These are phyloP conservation scores for Eristalis pertinax DNA, from an alignment of 2,888 invertebrate species.

Conservation along the genomic window DNA sequence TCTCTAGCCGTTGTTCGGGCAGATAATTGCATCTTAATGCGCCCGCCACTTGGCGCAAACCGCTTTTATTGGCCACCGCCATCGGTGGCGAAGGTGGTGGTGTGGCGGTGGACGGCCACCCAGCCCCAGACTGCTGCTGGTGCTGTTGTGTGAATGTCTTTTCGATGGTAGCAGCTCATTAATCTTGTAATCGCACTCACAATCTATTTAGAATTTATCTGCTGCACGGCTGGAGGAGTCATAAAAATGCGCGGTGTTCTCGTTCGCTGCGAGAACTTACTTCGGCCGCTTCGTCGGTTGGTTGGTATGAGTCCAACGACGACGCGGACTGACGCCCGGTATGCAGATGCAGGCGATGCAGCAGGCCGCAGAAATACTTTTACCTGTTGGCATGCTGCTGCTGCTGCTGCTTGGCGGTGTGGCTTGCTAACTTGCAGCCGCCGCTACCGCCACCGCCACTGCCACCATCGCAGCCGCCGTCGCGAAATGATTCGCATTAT, in stretches of 20 bases:
- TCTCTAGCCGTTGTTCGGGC: neutral
- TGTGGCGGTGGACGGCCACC: neutral
- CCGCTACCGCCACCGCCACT: neutral
- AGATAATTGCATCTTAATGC: constrained; percentile 17
- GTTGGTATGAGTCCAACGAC: neutral
- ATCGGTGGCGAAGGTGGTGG: neutral
- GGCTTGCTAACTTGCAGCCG: neutral
- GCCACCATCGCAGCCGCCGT: neutral
- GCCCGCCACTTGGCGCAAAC: neutral
- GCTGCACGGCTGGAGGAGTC: constrained; percentile 56
- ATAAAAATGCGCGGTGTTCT: constrained; percentile 62
- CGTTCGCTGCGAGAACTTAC: constrained; percentile 33
- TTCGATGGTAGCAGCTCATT: constrained; percentile 60
- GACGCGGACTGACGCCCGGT: constrained; percentile 37
- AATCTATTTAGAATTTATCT: constrained; percentile 67
- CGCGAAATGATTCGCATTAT: constrained; percentile 60
- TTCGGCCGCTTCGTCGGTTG: constrained; percentile 17
- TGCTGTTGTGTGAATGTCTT: constrained; percentile 45
- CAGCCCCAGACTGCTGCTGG: neutral
- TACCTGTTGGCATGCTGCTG: constrained; percentile 52
- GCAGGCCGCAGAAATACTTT: constrained; percentile 56
- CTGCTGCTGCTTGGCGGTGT: neutral
- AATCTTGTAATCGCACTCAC: constrained; percentile 61
- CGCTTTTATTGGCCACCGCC: constrained; percentile 20
- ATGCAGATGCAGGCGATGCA: constrained; percentile 62